These are phyloP conservation scores for Iselma pallidipennis DNA, from an alignment of 2,888 invertebrate species.

Conservation along the genomic window DNA sequence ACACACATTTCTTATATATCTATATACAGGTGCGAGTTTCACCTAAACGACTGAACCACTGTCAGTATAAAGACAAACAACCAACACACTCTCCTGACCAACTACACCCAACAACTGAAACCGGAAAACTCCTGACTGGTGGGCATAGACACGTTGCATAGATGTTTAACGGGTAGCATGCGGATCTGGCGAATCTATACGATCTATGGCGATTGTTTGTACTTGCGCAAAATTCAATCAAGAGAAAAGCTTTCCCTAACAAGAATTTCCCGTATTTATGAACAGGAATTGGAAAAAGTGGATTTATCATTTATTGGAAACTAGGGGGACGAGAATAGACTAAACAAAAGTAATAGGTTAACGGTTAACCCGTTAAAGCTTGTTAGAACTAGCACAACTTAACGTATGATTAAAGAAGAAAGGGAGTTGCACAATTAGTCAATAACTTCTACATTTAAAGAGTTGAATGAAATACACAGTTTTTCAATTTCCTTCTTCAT, in stretches of 20 bases:
- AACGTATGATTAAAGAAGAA: too few species aligned
- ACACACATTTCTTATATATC: constrained; percentile 29
- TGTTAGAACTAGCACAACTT: too few species aligned
- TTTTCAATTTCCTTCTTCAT: too few species aligned
- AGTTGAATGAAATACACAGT: too few species aligned
- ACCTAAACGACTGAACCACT: background rate
- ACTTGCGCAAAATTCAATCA: constrained; percentile 25
- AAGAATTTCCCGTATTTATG: background rate
- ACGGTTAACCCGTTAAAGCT: too few species aligned
- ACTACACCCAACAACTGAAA: constrained; percentile 31
- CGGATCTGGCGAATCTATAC: constrained; percentile 33
- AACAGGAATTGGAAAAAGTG: too few species aligned
- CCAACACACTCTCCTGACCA: constrained; percentile 16
- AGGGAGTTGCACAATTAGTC: too few species aligned
- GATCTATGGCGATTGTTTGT: constrained; percentile 33
- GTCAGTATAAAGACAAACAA: background rate
- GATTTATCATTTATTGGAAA: too few species aligned
- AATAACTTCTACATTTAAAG: too few species aligned
- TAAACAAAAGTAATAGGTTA: too few species aligned
- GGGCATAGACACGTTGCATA: constrained; percentile 29
- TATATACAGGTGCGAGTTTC: constrained; percentile 1
- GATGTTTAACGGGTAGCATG: constrained; percentile 39
- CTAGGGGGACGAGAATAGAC: too few species aligned
- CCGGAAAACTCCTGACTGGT: constrained; percentile 15
- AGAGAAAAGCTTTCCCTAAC: background rate